Evolutionary conservation across 1,140 invertebrate species (phyloP).

Genomic region (Ceratina japonica): DNA sequence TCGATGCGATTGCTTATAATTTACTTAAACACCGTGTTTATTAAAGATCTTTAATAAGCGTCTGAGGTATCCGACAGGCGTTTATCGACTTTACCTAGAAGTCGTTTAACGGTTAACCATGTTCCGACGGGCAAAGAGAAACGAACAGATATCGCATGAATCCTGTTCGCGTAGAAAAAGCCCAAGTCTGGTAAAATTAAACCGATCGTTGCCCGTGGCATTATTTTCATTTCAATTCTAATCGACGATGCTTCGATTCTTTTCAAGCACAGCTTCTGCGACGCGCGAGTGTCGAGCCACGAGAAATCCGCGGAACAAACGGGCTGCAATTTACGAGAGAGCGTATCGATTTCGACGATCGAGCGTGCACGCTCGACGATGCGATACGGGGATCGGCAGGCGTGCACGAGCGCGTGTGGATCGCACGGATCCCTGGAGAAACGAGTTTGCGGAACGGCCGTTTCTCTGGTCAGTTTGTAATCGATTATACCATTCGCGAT

Average conservation of each 20-base stretch:
- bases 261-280: no score
- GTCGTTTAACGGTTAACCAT: conserved; percentile 20
- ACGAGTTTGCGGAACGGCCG: conserved; percentile 10
- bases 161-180: no score
- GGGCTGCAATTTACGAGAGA: neutral
- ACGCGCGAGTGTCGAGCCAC: no score
- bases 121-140: neutral
- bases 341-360: conserved; percentile 8
- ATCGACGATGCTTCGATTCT: no score
- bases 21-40: conserved; percentile 18
- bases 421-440: neutral
- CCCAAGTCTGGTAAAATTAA: no score
- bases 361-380: neutral
- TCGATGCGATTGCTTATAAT: conserved; percentile 17
- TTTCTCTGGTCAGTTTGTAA: conserved; percentile 1
- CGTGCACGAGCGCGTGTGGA: neutral
- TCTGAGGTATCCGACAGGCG: neutral
- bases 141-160: neutral
- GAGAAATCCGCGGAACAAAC: neutral
- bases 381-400: no score
- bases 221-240: conserved; percentile 18
- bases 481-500: conserved; percentile 5
- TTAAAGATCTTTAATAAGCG: conserved; percentile 30
- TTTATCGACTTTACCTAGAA: conserved; percentile 13
- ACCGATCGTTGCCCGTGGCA: conserved; percentile 3